Conservation (phyloP, 2,888 invertebrate species). For the Pristionchus maxplancki region DNA sequence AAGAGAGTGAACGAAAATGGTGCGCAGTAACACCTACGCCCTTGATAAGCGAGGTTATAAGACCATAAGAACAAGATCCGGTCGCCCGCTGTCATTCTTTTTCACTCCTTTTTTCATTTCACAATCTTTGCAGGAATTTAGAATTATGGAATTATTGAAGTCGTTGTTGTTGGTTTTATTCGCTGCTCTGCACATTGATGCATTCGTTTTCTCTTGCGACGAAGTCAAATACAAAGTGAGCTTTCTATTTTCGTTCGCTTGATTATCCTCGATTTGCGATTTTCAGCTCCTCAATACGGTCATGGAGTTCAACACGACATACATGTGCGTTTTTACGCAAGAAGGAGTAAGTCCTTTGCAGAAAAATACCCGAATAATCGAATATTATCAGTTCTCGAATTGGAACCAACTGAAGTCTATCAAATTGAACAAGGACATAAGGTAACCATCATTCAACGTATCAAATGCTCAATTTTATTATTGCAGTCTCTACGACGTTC, state of each 20-base stretch:
- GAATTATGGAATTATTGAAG: neutral
- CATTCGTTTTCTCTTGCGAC: neutral
- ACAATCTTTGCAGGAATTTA: neutral
- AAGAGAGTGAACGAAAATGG: neutral
- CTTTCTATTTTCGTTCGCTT: neutral
- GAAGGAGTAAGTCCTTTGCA: neutral
- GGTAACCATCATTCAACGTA: neutral
- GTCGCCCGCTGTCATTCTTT: neutral
- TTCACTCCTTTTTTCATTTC: neutral
- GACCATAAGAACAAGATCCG: neutral
- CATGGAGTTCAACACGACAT: neutral
- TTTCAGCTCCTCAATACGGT: neutral
- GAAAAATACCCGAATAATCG: neutral
- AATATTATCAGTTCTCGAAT: neutral
- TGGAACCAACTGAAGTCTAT: neutral
- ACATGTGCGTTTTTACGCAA: neutral
- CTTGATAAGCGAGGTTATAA: slow-evolving; percentile 2
- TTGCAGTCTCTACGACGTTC: neutral
- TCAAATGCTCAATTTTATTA: neutral
- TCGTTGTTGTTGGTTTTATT: neutral
- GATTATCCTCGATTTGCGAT: neutral
- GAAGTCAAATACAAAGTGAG: neutral
- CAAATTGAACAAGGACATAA: neutral
- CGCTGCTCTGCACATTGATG: neutral
- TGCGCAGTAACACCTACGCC: neutral